Evolutionary conservation across 2,888 invertebrate species (phyloP), one percentile per base, ranked within the genome.

Genomic region (Agonum fuliginosum): DNA sequence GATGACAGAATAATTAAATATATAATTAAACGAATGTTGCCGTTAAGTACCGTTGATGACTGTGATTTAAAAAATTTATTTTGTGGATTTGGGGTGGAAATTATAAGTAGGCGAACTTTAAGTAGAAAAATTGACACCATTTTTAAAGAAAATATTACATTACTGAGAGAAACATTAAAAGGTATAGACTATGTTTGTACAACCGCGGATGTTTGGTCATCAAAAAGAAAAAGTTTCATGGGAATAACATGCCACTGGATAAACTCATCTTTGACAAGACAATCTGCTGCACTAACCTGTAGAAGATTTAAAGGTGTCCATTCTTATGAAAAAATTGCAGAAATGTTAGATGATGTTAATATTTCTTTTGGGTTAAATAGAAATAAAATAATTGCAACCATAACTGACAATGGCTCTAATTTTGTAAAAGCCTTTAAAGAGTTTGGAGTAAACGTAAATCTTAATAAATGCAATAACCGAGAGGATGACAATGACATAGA

Each of bases 231-330:
- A 30, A 8, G 30, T 30, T 30, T 30, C 8, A 5, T 30, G 30
- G 30, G 30, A 5, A 30, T 30, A 30, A 30, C 30, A 8, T 5
- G 3, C 3, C 30, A 30, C 8, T 30, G 30, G 30, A 30, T 30
- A 3, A 8, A 30, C 4, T 3, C 3, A 30, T 5, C 3, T 69
- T 78, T 79, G 6, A 24, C 46, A 14, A 37, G 78, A 46, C 65
- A 76, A 46, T 79, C 78, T n/a, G 58, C 65, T n/a, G 80, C 79
- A 6, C 76, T 80, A 27, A 79, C 79, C 22, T 80, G 79, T 43
- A 27, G 75, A 10, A 37, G 79, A 41, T 79, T 81, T 72, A 71
- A 77, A 34, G 80, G 79, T 4, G 78, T 78, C 1, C 80, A 81
- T 76, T 48, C 79, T 8, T 77, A 77, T 17, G 58, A 78, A 4